These are phyloP conservation scores for Drosophila nasuta DNA, from an alignment of 1,140 invertebrate species.

Conservation along the genomic window DNA sequence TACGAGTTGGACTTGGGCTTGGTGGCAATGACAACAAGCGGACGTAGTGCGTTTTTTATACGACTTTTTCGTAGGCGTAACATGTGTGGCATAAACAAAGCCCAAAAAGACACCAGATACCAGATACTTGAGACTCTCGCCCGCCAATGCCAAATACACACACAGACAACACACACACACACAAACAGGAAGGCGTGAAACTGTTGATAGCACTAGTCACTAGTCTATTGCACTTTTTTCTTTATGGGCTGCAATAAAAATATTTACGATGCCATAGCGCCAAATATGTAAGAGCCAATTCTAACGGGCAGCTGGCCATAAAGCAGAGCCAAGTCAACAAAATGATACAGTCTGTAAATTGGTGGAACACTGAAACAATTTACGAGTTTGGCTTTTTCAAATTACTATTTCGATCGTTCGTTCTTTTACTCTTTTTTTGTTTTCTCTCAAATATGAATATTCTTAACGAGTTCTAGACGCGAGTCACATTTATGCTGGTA, in stretches of 20 bases:
- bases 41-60: constrained; percentile 49
- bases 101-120: constrained; percentile 28
- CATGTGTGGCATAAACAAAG: constrained; percentile 60
- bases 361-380: constrained; percentile 22
- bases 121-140: constrained; percentile 20
- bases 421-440: background rate
- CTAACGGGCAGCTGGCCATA: constrained; percentile 34
- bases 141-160: constrained; percentile 21
- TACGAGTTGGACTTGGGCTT: background rate
- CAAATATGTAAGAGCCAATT: constrained; percentile 50
- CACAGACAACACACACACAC: background rate
- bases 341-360: constrained; percentile 19
- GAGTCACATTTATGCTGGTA: background rate
- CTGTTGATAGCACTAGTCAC: constrained; percentile 48
- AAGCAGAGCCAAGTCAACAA: constrained; percentile 7
- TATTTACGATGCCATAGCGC: constrained; percentile 54
- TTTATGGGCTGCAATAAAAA: constrained; percentile 50
- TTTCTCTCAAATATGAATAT: background rate
- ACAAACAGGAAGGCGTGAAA: constrained; percentile 53
- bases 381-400: constrained; percentile 22
- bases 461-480: background rate
- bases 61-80: constrained; percentile 57
- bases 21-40: constrained; percentile 23
- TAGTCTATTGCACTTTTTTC: constrained; percentile 47
- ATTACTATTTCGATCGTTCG: constrained; percentile 11